Percentiles rank a stretch among this genome's conserved stretches.
phyloP scores from a whole-genome alignment of 2,888 invertebrate genomes.

The Smittia aterrima region DNA sequence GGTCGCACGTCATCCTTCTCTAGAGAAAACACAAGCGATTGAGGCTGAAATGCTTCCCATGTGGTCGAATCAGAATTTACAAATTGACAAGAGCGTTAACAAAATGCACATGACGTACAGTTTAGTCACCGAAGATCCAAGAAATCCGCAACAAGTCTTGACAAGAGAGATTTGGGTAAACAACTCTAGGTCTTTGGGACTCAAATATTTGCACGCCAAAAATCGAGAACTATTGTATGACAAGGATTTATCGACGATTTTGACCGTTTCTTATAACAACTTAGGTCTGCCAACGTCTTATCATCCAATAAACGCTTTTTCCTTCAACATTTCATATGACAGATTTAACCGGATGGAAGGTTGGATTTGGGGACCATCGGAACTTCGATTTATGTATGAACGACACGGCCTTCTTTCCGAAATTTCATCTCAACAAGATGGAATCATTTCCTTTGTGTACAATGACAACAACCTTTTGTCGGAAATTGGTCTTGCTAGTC shows the following conservation, averaged over 20 bases:
- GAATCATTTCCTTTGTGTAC: constrained; percentile 73
- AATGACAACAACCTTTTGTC: constrained; percentile 85
- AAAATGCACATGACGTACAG: constrained; percentile 80
- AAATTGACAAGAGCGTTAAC: constrained; percentile 70
- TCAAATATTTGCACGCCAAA: constrained; percentile 89
- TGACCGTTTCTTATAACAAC: constrained; percentile 84
- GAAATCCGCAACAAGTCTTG: constrained; percentile 79
- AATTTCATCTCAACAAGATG: constrained; percentile 83
- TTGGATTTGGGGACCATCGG: constrained; percentile 87
- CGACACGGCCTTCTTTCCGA: constrained; percentile 83
- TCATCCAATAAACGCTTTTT: constrained; percentile 69
- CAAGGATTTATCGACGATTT: constrained; percentile 73
- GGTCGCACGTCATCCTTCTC: constrained; percentile 74
- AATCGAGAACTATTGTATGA: constrained; percentile 89
- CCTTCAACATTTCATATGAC: constrained; percentile 86
- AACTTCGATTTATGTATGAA: constrained; percentile 83
- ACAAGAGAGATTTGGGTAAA: constrained; percentile 87
- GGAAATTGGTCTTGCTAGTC: constrained; percentile 86
- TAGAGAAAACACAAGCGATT: constrained; percentile 74
- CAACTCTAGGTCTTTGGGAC: constrained; percentile 80
- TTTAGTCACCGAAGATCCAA: constrained; percentile 75
- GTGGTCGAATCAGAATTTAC: constrained; percentile 80
- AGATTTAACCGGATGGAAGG: constrained; percentile 83
- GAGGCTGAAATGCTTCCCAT: constrained; percentile 89
- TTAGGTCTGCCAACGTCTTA: constrained; percentile 84